A percentile compares a stretch with the other conserved stretches of the same genome.
phyloP scores from a whole-genome alignment of 2,797 vertebrate genomes.

The Chiroxiphia lanceolata region DNA sequence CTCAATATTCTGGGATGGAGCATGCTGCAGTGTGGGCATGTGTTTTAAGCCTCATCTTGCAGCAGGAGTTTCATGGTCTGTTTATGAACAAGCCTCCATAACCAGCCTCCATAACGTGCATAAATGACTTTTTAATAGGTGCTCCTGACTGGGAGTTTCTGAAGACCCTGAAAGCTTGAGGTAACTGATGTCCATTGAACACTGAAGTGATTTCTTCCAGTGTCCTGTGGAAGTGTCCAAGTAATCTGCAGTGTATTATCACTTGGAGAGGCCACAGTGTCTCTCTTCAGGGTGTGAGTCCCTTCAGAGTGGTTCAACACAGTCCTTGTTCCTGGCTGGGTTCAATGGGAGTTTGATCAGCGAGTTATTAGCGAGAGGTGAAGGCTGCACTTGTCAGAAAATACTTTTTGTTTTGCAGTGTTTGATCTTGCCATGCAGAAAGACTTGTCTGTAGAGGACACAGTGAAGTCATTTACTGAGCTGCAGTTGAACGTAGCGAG shows the following conservation, averaged over 20 bases:
- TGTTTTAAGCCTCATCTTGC: accelerated
- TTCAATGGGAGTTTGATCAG: not conserved
- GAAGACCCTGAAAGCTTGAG: not conserved
- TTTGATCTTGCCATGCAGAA: not conserved
- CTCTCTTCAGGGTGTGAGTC: not conserved
- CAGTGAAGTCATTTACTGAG: not conserved
- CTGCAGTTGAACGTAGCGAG: not conserved
- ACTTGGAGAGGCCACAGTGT: not conserved
- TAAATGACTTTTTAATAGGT: not conserved
- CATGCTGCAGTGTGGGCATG: accelerated
- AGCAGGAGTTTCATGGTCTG: not conserved
- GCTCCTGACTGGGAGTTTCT: not conserved
- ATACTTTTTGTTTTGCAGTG: not conserved
- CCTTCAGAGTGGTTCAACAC: not conserved
- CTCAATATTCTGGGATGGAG: not conserved
- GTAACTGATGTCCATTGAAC: no score
- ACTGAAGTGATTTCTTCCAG: not conserved
- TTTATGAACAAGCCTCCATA: not conserved
- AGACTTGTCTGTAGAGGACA: not conserved
- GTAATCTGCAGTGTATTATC: no score
- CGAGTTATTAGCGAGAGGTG: not conserved
- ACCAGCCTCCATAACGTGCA: not conserved
- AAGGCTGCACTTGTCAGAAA: not conserved
- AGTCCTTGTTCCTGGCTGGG: not conserved
- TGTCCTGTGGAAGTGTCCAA: not conserved